Evolutionary conservation across 2,113 vertebrate genomes (phyloP).

Genomic region (Nothobranchius kuhntae): DNA sequence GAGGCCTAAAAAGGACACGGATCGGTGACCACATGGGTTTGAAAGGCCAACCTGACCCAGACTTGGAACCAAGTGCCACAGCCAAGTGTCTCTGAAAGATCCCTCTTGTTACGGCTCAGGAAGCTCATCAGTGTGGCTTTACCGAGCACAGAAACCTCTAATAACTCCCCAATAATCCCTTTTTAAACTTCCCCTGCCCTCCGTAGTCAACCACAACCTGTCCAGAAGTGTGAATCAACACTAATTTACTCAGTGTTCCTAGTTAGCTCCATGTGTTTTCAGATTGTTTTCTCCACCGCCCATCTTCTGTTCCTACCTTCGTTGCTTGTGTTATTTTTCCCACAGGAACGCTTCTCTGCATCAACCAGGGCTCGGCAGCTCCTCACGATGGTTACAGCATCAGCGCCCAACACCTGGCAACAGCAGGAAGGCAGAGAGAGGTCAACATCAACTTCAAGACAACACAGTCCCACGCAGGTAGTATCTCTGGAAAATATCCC

Average conservation of each 20-base stretch:
- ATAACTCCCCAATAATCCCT: constrained; percentile 38
- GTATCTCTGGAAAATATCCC: too few relatives aligned
- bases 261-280: too few relatives aligned
- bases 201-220: constrained; percentile 10
- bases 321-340: constrained; percentile 73
- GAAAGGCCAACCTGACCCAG: constrained; percentile 54
- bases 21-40: constrained; percentile 47
- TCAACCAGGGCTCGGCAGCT: constrained; percentile 80
- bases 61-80: constrained; percentile 37
- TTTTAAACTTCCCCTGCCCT: constrained; percentile 20
- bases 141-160: constrained; percentile 40
- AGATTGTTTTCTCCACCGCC: neutral
- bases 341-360: constrained; percentile 80
- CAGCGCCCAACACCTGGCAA: constrained; percentile 76
- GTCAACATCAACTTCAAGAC: neutral
- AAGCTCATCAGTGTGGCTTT: constrained; percentile 42
- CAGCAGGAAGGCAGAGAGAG: constrained; percentile 22
- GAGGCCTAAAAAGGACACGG: constrained; percentile 42
- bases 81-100: constrained; percentile 50
- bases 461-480: too few relatives aligned
- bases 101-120: constrained; percentile 50
- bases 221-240: too few relatives aligned
- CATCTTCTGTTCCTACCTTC: constrained; percentile 69
- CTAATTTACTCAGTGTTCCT: too few relatives aligned
- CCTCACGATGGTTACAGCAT: constrained; percentile 81